Percentiles rank a stretch among this genome's conserved stretches.
phyloP scores from a whole-genome alignment of 2,113 vertebrate genomes.

The Trichechus manatus region DNA sequence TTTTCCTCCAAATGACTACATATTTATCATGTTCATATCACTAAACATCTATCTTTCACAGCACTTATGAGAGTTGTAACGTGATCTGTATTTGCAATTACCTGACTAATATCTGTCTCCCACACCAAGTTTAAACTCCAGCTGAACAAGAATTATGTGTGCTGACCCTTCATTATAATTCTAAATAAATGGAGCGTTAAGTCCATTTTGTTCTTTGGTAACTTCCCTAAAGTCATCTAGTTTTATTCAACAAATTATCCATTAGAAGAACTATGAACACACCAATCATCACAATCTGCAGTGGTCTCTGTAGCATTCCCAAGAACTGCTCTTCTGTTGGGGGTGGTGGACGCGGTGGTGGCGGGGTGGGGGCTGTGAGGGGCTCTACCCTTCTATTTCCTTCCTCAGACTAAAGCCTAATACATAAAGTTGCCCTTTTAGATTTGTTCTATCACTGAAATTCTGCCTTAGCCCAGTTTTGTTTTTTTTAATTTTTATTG shows the following conservation, averaged over 20 bases:
- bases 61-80: neutral
- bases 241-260: conserved; percentile 16
- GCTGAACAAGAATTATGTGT: neutral
- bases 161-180: neutral
- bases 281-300: neutral
- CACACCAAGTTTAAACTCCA: neutral
- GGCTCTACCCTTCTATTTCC: neutral
- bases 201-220: neutral
- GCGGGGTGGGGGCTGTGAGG: neutral
- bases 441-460: neutral
- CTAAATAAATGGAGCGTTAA: neutral
- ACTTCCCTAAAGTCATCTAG: neutral
- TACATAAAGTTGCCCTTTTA: neutral
- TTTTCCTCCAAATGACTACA: neutral
- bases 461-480: neutral
- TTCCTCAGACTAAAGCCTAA: neutral
- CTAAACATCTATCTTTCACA: neutral
- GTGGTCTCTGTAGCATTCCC: neutral
- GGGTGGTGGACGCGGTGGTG: neutral
- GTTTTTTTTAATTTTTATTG: too few relatives aligned
- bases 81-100: neutral
- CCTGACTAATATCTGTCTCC: neutral
- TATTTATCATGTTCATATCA: conserved; percentile 10
- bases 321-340: neutral
- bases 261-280: neutral